A percentile compares a stretch with the other conserved stretches of the same genome.
These are phyloP conservation scores for Paralichthys olivaceus DNA, from an alignment of 2,113 vertebrate genomes.

Conservation along the genomic window DNA sequence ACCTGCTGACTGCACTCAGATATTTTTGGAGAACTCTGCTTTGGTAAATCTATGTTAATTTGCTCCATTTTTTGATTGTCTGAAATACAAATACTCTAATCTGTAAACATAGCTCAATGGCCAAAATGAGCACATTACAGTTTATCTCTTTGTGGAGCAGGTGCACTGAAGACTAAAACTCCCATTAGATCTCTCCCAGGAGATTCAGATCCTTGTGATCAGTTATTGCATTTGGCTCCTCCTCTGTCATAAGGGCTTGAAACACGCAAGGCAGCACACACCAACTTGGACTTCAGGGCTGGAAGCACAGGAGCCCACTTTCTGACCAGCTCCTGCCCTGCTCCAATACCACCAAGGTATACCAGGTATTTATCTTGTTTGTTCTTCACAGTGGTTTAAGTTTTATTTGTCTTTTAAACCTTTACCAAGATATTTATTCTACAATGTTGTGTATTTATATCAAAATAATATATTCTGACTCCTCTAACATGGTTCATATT, in stretches of 20 bases:
- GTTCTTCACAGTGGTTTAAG: background rate
- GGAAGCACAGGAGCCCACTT: constrained; percentile 47
- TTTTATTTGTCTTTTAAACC: constrained; percentile 1
- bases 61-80: constrained; percentile 28
- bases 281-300: constrained; percentile 65
- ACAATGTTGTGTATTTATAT: background rate
- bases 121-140: background rate
- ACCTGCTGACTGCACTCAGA: constrained; percentile 50
- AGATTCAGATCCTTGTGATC: constrained; percentile 74
- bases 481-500: background rate
- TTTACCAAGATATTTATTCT: background rate
- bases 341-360: constrained; percentile 61
- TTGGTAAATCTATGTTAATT: constrained; percentile 37
- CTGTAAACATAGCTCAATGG: background rate
- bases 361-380: constrained; percentile 5
- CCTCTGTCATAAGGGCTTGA: constrained; percentile 84
- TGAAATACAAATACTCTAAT: constrained; percentile 15
- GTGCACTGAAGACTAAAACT: constrained; percentile 65
- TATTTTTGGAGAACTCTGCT: constrained; percentile 41
- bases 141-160: constrained; percentile 62
- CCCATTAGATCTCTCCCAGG: constrained; percentile 71
- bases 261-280: constrained; percentile 64
- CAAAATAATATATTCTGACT: background rate
- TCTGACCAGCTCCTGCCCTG: constrained; percentile 46
- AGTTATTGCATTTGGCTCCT: constrained; percentile 85